Evolutionary conservation across 2,888 invertebrate genomes (phyloP).

Genomic region (Agrypnus murinus): DNA sequence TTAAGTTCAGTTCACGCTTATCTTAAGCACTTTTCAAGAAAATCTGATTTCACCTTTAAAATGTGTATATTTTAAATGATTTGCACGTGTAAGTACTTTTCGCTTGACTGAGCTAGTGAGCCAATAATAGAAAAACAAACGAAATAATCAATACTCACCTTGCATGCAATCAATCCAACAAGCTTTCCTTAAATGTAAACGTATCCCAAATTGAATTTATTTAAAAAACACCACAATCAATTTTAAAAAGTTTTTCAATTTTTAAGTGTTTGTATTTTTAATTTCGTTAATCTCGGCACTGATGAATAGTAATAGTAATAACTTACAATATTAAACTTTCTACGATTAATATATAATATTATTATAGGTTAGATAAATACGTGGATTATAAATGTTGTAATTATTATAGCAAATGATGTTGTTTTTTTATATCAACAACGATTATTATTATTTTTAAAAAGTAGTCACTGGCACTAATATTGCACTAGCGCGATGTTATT

Average conservation of each 20-base stretch:
- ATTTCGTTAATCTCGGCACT: conserved; percentile 18
- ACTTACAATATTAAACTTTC: conserved; percentile 30
- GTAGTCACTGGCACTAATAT: conserved; percentile 39
- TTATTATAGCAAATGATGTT: conserved; percentile 7
- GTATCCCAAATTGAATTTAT: not conserved
- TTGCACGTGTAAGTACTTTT: too few species aligned
- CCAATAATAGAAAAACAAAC: not conserved
- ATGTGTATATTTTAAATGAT: too few species aligned
- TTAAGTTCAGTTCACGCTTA: too few species aligned
- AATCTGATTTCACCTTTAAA: too few species aligned
- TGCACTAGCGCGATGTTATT: conserved; percentile 25
- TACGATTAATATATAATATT: conserved; percentile 22
- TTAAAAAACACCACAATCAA: conserved; percentile 21
- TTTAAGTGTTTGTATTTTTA: not conserved
- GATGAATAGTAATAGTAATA: conserved; percentile 29
- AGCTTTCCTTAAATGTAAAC: conserved; percentile 7
- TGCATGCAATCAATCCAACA: conserved; percentile 30
- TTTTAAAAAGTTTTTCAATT: conserved; percentile 19
- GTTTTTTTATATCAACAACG: too few species aligned
- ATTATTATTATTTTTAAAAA: conserved; percentile 20
- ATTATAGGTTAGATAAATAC: conserved; percentile 24
- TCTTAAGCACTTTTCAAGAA: too few species aligned
- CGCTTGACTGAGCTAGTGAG: too few species aligned
- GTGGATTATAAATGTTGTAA: conserved; percentile 37
- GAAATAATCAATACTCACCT: conserved; percentile 37